phyloP scores from a whole-genome alignment of 1,140 invertebrate species.

The Drosophila orosa region DNA sequence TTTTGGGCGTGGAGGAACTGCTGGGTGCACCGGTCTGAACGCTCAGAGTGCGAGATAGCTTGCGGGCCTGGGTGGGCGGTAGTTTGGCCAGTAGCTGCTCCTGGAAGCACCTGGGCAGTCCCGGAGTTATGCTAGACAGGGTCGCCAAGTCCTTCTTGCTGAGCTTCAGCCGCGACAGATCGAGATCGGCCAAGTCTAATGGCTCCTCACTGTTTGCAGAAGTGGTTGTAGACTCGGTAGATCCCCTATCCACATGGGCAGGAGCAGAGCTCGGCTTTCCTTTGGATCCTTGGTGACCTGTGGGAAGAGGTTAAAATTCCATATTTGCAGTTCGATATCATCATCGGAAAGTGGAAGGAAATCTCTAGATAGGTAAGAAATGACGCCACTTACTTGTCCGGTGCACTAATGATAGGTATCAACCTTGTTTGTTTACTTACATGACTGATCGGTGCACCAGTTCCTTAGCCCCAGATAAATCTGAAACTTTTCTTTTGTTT shows the following conservation, averaged over 20 bases:
- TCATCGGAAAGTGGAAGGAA: not conserved
- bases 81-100: conserved; percentile 87
- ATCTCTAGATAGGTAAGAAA: not conserved
- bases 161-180: conserved; percentile 87
- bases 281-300: conserved; percentile 55
- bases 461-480: conserved; percentile 13
- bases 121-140: conserved; percentile 87
- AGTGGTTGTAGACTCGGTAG: not conserved
- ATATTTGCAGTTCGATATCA: not conserved
- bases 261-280: conserved; percentile 54
- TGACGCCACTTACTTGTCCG: conserved; percentile 49
- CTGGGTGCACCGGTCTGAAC: conserved; percentile 80
- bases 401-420: not conserved
- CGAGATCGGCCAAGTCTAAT: conserved; percentile 87
- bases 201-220: conserved; percentile 79
- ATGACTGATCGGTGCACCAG: conserved; percentile 3
- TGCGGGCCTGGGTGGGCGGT: conserved; percentile 86
- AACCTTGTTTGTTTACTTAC: conserved; percentile 33
- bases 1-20: conserved; percentile 35
- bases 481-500: conserved; percentile 59
- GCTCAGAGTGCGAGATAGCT: conserved; percentile 87
- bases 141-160: conserved; percentile 88
- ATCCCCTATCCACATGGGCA: conserved; percentile 36
- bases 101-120: conserved; percentile 87
- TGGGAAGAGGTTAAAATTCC: conserved; percentile 18